These are phyloP conservation scores for Pristionchus japonicus DNA, from an alignment of 2,888 invertebrate species.

Conservation along the genomic window DNA sequence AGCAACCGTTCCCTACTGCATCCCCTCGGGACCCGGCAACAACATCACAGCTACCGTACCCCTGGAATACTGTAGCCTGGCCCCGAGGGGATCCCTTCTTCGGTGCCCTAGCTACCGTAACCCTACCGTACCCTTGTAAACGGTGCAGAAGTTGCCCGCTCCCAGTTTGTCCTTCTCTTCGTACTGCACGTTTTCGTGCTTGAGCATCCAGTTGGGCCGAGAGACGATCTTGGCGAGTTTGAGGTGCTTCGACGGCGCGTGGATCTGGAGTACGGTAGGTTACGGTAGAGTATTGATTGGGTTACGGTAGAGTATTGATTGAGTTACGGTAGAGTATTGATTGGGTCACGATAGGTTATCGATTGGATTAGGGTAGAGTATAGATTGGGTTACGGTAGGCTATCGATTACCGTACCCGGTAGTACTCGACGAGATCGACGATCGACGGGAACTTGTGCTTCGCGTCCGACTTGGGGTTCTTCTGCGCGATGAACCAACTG, in stretches of 20 bases:
- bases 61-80: too few species aligned
- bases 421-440: slow-evolving; percentile 57
- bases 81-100: too few species aligned
- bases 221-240: neutral
- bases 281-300: neutral
- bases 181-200: slow-evolving; percentile 15
- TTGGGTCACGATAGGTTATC: neutral
- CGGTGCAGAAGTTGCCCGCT: slow-evolving; percentile 55
- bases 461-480: neutral
- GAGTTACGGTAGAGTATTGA: neutral
- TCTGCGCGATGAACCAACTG: neutral
- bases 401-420: slow-evolving; percentile 48
- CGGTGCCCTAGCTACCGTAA: too few species aligned
- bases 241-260: neutral
- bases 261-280: neutral
- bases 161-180: slow-evolving; percentile 53
- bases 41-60: too few species aligned
- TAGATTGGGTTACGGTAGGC: neutral
- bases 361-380: too few species aligned
- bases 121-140: slow-evolving; percentile 52
- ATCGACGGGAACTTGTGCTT: slow-evolving; percentile 49
- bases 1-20: too few species aligned
- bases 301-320: neutral
- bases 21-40: too few species aligned
- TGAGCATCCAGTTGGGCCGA: slow-evolving; percentile 2